phyloP scores from a whole-genome alignment of 2,888 invertebrate species.

The Acronicta leporina region DNA sequence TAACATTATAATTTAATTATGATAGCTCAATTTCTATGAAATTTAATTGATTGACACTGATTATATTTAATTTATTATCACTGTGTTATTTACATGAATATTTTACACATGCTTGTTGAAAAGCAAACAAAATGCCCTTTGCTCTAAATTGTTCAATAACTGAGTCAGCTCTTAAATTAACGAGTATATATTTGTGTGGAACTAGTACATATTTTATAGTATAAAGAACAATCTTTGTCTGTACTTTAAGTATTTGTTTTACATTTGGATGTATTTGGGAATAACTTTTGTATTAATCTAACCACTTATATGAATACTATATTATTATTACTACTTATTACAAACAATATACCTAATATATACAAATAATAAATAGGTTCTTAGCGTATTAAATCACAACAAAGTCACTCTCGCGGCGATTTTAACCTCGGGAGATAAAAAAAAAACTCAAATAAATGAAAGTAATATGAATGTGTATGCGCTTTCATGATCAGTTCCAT shows the following conservation, averaged over 20 bases:
- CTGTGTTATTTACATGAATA: no score
- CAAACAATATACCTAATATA: no score
- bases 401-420: no score
- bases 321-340: no score
- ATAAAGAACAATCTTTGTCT: no score
- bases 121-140: neutral
- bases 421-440: no score
- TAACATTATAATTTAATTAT: neutral
- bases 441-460: constrained; percentile 1
- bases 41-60: neutral
- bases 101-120: no score
- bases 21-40: neutral
- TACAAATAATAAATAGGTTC: no score
- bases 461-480: constrained; percentile 6
- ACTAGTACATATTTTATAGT: no score
- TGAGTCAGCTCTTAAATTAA: neutral
- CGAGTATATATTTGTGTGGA: neutral
- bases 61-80: no score
- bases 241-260: neutral
- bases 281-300: constrained; percentile 4
- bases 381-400: no score
- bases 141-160: neutral
- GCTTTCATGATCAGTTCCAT: constrained; percentile 10
- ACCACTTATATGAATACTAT: no score
- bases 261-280: neutral